Conservation (phyloP, 2,888 invertebrate genomes). For the Archips xylosteana region DNA sequence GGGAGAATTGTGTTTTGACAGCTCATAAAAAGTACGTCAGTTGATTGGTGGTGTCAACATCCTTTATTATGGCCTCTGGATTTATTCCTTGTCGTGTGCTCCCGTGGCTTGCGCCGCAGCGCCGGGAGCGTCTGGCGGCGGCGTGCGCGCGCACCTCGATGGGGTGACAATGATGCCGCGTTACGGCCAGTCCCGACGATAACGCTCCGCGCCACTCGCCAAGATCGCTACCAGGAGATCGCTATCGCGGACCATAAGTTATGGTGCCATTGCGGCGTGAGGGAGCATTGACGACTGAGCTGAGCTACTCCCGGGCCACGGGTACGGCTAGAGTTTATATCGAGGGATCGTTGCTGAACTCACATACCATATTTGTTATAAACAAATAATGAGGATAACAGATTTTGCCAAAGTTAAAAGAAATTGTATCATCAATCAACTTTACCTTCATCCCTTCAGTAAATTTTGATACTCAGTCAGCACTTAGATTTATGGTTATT, state of each 20-base stretch:
- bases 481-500: too few relatives aligned
- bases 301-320: background rate
- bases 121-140: constrained; percentile 27
- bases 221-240: constrained; percentile 21
- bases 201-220: constrained; percentile 15
- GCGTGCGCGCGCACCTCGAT: constrained; percentile 39
- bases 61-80: background rate
- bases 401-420: too few relatives aligned
- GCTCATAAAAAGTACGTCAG: too few relatives aligned
- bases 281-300: background rate
- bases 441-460: too few relatives aligned
- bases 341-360: background rate
- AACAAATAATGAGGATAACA: too few relatives aligned
- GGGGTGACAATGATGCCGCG: constrained; percentile 40
- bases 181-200: constrained; percentile 31
- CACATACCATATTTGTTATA: too few relatives aligned
- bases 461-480: too few relatives aligned
- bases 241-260: constrained; percentile 10
- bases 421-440: too few relatives aligned
- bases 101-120: constrained; percentile 25
- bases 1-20: too few relatives aligned
- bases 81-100: background rate
- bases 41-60: too few relatives aligned
- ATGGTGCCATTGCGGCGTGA: background rate
- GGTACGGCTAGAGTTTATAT: background rate